Percentiles rank a stretch among this genome's conserved stretches.
Evolutionary conservation across 1,140 invertebrate species (phyloP).

Genomic region (Teleogryllus occipitalis): DNA sequence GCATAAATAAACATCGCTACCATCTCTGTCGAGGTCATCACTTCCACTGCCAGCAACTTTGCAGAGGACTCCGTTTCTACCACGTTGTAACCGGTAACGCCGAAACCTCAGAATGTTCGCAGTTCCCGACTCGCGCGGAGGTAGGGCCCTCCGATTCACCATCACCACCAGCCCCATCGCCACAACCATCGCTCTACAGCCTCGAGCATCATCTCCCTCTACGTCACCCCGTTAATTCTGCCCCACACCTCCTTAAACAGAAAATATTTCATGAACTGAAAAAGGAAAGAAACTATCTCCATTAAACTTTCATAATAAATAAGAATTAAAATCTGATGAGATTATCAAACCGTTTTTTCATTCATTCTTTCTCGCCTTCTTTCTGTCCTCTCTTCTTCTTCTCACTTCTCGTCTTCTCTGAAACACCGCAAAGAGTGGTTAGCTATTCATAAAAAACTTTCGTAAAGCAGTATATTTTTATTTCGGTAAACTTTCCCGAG

Average conservation of each 20-base stretch:
- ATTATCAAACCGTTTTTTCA: not conserved
- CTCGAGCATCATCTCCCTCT: no score
- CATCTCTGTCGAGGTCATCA: no score
- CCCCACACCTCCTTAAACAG: not conserved
- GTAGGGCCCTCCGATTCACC: not conserved
- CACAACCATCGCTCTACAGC: no score
- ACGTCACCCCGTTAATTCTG: not conserved
- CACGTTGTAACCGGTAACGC: no score
- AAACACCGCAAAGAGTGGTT: not conserved
- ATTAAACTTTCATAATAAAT: slow-evolving; percentile 6
- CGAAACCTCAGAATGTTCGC: no score
- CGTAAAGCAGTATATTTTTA: not conserved
- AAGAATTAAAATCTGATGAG: not conserved
- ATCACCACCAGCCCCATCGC: not conserved
- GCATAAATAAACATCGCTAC: no score
- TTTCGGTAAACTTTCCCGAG: not conserved
- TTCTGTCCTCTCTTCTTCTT: not conserved
- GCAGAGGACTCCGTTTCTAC: no score
- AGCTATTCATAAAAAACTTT: not conserved
- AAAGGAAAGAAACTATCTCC: not conserved
- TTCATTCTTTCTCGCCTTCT: not conserved
- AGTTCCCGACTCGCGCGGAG: no score
- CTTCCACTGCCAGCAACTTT: no score
- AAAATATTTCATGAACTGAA: not conserved
- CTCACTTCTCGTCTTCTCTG: not conserved